Conservation (phyloP, 2,113 vertebrate species). For the Zosterops japonicus region DNA sequence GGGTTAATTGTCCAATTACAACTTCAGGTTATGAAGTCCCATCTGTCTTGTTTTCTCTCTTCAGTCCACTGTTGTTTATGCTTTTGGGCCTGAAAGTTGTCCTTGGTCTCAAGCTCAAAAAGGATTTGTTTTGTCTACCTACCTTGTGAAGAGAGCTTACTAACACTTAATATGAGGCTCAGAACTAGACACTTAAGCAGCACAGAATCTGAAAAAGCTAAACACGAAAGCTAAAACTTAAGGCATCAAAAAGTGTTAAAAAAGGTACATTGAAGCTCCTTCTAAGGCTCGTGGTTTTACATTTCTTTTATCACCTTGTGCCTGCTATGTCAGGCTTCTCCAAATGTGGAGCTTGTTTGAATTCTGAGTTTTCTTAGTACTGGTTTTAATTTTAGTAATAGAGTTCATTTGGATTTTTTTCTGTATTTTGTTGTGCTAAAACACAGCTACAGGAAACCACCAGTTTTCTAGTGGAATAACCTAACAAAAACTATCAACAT, state of each 20-base stretch:
- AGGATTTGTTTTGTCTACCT: neutral
- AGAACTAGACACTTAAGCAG: neutral
- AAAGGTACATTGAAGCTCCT: neutral
- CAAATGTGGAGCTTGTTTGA: neutral
- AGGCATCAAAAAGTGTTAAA: neutral
- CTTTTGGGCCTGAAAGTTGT: neutral
- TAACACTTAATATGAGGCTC: neutral
- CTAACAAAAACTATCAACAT: neutral
- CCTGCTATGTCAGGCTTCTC: neutral
- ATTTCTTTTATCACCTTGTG: neutral
- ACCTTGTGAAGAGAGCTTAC: neutral
- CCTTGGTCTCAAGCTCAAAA: neutral
- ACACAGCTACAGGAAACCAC: neutral
- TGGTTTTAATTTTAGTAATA: constrained; percentile 23
- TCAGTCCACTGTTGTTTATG: neutral
- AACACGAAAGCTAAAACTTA: neutral
- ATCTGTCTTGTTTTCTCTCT: neutral
- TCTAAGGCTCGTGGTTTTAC: neutral
- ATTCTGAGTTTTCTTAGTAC: neutral
- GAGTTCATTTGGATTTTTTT: neutral
- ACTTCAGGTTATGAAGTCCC: neutral
- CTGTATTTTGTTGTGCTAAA: constrained; percentile 9
- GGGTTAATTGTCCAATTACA: neutral
- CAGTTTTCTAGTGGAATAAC: neutral
- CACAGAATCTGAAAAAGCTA: neutral